phyloP scores from a whole-genome alignment of 2,888 invertebrate genomes.

The Acleris emargana region DNA sequence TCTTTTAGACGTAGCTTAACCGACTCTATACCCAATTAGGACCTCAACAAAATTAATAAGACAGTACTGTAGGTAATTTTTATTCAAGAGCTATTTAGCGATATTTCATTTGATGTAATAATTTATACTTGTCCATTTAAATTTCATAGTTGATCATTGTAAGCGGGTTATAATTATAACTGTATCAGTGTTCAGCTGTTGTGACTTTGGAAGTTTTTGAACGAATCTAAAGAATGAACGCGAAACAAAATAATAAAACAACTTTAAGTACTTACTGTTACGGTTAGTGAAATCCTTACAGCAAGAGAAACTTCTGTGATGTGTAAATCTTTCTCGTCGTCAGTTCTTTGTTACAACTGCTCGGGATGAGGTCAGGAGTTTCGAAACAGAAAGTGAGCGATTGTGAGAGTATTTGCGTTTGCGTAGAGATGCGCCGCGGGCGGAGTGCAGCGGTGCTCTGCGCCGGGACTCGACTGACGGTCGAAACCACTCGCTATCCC shows the following conservation, averaged over 20 bases:
- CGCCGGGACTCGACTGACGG: slow-evolving; percentile 63
- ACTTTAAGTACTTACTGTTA: slow-evolving; percentile 26
- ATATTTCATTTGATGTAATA: too few relatives aligned
- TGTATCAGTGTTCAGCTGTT: not conserved
- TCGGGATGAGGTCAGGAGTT: not conserved
- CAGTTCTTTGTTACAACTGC: not conserved
- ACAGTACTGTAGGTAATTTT: too few relatives aligned
- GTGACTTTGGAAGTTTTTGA: not conserved
- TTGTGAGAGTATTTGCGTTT: slow-evolving; percentile 2
- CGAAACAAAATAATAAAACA: slow-evolving; percentile 12
- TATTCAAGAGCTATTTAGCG: too few relatives aligned
- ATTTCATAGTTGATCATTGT: too few relatives aligned
- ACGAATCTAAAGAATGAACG: not conserved
- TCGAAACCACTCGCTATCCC: slow-evolving; percentile 66
- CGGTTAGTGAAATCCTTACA: slow-evolving; percentile 28
- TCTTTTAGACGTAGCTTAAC: too few relatives aligned
- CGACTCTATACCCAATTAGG: too few relatives aligned
- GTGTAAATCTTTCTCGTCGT: not conserved
- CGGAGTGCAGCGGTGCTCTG: slow-evolving; percentile 51
- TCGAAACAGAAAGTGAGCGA: not conserved
- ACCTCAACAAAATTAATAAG: too few relatives aligned
- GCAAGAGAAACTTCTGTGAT: not conserved
- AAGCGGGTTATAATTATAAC: too few relatives aligned
- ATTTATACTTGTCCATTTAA: too few relatives aligned
- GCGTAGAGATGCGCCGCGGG: not conserved